A percentile compares a stretch with the other conserved stretches of the same genome.
Evolutionary conservation across 2,888 invertebrate species (phyloP).

Genomic region (Desoria tigrina): DNA sequence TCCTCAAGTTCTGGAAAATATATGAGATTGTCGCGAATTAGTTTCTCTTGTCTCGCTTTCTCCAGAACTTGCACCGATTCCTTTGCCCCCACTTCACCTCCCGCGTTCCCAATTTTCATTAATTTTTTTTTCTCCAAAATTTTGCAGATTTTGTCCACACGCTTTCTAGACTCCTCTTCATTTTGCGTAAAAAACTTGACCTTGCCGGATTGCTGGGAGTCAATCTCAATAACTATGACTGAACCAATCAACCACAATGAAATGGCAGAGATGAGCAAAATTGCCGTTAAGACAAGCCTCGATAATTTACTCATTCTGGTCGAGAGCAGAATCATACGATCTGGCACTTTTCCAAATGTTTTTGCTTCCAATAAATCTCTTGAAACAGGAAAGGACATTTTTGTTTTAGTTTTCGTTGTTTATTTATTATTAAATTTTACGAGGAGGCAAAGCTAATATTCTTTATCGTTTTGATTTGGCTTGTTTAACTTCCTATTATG

Average conservation of each 20-base stretch:
- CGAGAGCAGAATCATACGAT: too few species aligned
- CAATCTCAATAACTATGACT: constrained; percentile 35
- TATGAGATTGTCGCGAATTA: constrained; percentile 40
- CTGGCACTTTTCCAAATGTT: too few species aligned
- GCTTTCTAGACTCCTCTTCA: background rate
- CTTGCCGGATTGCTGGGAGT: background rate
- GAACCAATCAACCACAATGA: constrained; percentile 39
- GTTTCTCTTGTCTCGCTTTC: constrained; percentile 30
- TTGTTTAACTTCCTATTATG: too few species aligned
- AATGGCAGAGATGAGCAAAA: constrained; percentile 4
- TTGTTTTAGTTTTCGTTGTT: too few species aligned
- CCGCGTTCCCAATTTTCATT: background rate
- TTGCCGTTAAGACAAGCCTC: too few species aligned
- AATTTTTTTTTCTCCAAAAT: background rate
- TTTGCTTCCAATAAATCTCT: too few species aligned
- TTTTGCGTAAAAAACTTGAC: background rate
- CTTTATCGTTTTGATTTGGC: too few species aligned
- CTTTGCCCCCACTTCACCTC: background rate
- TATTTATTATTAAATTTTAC: too few species aligned
- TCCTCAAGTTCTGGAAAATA: constrained; percentile 46
- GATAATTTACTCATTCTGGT: too few species aligned
- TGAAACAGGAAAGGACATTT: too few species aligned
- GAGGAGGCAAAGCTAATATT: too few species aligned
- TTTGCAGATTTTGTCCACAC: constrained; percentile 9
- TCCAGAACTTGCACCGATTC: constrained; percentile 1